Percentiles rank a stretch among this genome's conserved stretches.
phyloP scores from a whole-genome alignment of 2,888 invertebrate genomes.

The Dasypogon diadema region DNA sequence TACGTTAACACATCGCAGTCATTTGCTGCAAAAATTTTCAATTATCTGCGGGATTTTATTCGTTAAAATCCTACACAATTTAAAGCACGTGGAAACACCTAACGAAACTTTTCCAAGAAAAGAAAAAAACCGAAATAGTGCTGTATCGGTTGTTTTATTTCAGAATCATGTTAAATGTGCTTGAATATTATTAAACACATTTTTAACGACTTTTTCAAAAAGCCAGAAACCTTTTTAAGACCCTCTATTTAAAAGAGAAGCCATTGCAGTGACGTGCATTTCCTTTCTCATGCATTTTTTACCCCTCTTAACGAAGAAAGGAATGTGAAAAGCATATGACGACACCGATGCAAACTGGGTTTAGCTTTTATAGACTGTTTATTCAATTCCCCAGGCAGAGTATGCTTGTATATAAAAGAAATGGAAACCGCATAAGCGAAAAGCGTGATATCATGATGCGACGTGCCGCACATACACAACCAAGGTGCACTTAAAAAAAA shows the following conservation, averaged over 20 bases:
- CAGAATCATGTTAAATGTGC: too few relatives aligned
- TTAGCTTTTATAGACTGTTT: background rate
- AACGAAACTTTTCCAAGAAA: background rate
- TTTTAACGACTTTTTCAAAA: too few relatives aligned
- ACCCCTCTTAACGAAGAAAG: constrained; percentile 5
- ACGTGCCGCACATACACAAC: constrained; percentile 1
- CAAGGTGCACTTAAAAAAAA: background rate
- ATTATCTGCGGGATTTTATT: too few relatives aligned
- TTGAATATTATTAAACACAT: too few relatives aligned
- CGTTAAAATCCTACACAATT: too few relatives aligned
- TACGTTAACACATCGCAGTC: too few relatives aligned
- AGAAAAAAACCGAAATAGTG: background rate
- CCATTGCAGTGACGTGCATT: constrained; percentile 43
- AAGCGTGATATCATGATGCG: constrained; percentile 14
- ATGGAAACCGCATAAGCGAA: background rate
- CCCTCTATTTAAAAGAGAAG: too few relatives aligned
- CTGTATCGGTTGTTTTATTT: background rate
- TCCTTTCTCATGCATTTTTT: constrained; percentile 13
- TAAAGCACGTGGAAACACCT: too few relatives aligned
- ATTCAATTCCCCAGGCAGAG: background rate
- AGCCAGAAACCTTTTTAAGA: too few relatives aligned
- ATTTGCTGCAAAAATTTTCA: background rate
- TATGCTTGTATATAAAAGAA: constrained; percentile 2
- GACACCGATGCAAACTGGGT: constrained; percentile 2
- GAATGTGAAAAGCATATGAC: background rate